Conservation (phyloP, 1,140 invertebrate genomes). For the Monomorium pharaonis region DNA sequence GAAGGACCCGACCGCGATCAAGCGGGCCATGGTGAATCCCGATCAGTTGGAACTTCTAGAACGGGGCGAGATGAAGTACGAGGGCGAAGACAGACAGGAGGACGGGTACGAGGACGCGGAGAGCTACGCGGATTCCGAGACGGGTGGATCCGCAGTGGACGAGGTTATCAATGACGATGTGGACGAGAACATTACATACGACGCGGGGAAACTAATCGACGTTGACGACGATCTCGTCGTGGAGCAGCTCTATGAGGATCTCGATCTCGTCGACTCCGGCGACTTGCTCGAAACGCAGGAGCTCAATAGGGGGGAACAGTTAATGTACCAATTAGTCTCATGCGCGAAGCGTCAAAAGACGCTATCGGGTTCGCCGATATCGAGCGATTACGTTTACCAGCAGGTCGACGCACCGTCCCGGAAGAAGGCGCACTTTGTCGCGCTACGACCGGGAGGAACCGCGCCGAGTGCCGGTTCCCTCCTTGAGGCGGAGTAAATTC, state of each 20-base stretch:
- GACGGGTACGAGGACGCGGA: conserved; percentile 84
- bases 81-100: conserved; percentile 79
- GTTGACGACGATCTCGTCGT: conserved; percentile 51
- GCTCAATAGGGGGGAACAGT: neutral
- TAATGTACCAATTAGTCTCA: conserved; percentile 77
- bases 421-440: conserved; percentile 78
- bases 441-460: conserved; percentile 76
- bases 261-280: conserved; percentile 86
- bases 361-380: conserved; percentile 76
- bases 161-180: conserved; percentile 29
- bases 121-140: conserved; percentile 84
- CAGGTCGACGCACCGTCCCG: conserved; percentile 78
- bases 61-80: conserved; percentile 93
- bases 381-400: conserved; percentile 84
- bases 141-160: conserved; percentile 75
- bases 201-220: conserved; percentile 86
- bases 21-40: conserved; percentile 96
- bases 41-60: conserved; percentile 93
- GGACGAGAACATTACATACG: conserved; percentile 74
- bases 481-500: conserved; percentile 80
- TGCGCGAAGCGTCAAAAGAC: conserved; percentile 81
- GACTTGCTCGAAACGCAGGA: conserved; percentile 81
- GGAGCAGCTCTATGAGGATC: conserved; percentile 85
- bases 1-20: conserved; percentile 95
- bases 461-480: conserved; percentile 74